phyloP scores from a whole-genome alignment of 1,140 invertebrate genomes.

The Drosophila chauvacae region DNA sequence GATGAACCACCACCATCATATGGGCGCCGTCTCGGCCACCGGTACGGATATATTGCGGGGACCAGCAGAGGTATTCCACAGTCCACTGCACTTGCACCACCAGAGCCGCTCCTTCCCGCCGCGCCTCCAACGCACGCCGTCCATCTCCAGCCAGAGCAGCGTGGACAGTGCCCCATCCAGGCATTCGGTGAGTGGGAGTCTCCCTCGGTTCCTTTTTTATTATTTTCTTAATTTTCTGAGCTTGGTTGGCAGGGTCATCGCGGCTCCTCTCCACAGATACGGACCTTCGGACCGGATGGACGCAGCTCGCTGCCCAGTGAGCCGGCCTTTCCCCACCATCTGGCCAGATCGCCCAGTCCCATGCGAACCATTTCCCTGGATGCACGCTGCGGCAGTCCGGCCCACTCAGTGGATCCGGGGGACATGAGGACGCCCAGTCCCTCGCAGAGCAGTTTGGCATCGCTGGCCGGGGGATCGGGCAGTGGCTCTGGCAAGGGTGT shows the following conservation, averaged over 20 bases:
- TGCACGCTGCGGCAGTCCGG: constrained; percentile 87
- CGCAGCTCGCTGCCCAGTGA: constrained; percentile 85
- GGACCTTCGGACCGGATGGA: constrained; percentile 90
- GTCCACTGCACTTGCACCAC: constrained; percentile 82
- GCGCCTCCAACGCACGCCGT: constrained; percentile 88
- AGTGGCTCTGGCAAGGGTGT: constrained; percentile 64
- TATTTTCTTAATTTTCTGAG: background rate
- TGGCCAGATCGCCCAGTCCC: constrained; percentile 89
- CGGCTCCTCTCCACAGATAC: constrained; percentile 91
- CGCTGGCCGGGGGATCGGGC: constrained; percentile 85
- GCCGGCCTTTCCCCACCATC: constrained; percentile 73
- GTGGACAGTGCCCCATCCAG: constrained; percentile 89
- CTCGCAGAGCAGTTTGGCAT: constrained; percentile 87
- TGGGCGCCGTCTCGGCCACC: constrained; percentile 62
- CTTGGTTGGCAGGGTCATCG: constrained; percentile 86
- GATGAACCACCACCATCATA: constrained; percentile 52
- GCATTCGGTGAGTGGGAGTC: constrained; percentile 86
- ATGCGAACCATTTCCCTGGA: constrained; percentile 90
- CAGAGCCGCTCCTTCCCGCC: constrained; percentile 85
- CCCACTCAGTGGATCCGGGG: constrained; percentile 74
- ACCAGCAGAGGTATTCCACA: constrained; percentile 77
- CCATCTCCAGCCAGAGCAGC: constrained; percentile 92
- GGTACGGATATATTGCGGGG: constrained; percentile 77
- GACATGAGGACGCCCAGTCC: constrained; percentile 85
- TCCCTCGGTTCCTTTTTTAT: fast-evolving